Evolutionary conservation across 2,797 vertebrate genomes (phyloP).

Genomic region (Buphagus erythrorhynchus): DNA sequence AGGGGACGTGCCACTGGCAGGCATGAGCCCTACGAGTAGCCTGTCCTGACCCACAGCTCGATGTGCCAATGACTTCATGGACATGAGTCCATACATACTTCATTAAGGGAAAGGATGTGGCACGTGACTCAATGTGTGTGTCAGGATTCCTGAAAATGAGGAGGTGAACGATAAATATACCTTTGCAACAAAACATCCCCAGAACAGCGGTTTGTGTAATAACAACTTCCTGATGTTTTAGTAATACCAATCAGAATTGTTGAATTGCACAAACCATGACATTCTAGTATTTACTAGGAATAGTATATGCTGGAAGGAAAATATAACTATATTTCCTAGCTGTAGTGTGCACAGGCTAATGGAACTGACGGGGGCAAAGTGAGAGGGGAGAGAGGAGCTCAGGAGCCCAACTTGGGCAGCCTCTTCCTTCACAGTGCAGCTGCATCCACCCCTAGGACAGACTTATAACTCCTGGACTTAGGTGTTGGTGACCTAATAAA

Average conservation of each 20-base stretch:
- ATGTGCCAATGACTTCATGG: background rate
- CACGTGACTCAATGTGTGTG: fast-evolving
- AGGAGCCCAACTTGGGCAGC: background rate
- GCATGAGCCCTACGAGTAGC: background rate
- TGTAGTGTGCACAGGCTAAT: background rate
- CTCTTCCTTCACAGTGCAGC: background rate
- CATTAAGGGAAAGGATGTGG: background rate
- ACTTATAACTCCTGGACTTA: background rate
- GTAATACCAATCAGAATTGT: background rate
- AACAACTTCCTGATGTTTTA: background rate
- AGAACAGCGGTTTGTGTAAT: background rate
- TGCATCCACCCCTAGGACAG: background rate
- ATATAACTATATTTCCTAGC: background rate
- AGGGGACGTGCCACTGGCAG: background rate
- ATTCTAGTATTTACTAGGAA: background rate
- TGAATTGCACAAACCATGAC: background rate
- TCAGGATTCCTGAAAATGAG: background rate
- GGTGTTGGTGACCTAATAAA: background rate
- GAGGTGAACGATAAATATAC: background rate
- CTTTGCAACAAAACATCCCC: background rate
- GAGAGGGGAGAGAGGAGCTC: background rate
- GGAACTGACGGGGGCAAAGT: background rate
- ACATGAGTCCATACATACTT: background rate
- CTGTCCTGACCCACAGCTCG: background rate
- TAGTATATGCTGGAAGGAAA: background rate